Conservation (phyloP, 2,113 vertebrate genomes). For the Archocentrus centrarchus region DNA sequence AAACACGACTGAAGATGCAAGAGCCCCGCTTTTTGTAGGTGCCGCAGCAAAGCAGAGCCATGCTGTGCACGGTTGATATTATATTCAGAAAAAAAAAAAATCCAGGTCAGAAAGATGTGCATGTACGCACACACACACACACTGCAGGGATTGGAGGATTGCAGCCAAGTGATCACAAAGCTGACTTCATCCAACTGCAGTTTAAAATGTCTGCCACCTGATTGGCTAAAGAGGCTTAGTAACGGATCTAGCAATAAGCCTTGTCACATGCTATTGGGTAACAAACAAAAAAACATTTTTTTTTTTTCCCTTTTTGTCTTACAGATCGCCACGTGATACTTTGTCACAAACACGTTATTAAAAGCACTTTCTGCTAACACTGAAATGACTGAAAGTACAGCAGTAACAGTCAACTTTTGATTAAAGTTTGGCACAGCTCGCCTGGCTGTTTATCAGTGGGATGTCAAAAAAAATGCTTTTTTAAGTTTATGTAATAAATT, state of each 20-base stretch:
- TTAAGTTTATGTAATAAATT: not conserved
- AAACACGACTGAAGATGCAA: not conserved
- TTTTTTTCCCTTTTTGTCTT: not conserved
- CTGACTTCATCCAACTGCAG: slow-evolving; percentile 58
- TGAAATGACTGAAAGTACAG: not conserved
- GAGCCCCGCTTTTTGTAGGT: not conserved
- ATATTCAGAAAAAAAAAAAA: not conserved
- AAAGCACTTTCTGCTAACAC: not conserved
- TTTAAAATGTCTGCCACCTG: slow-evolving; percentile 72
- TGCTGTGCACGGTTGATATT: slow-evolving; percentile 11
- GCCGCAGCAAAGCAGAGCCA: not conserved
- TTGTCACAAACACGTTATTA: not conserved
- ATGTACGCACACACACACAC: slow-evolving; percentile 51
- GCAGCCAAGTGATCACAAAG: slow-evolving; percentile 59
- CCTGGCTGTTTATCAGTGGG: not conserved
- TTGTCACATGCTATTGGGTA: slow-evolving; percentile 67
- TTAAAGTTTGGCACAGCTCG: not conserved
- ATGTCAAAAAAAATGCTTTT: not conserved
- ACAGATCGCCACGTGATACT: not conserved
- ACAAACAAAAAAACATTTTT: slow-evolving; percentile 51
- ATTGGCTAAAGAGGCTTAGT: slow-evolving; percentile 78
- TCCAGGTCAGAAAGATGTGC: slow-evolving; percentile 53
- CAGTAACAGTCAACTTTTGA: not conserved
- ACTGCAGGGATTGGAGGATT: slow-evolving; percentile 32
- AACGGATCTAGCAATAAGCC: slow-evolving; percentile 72